phyloP scores from a whole-genome alignment of 2,797 vertebrate genomes.

The Centropyge bicolor region DNA sequence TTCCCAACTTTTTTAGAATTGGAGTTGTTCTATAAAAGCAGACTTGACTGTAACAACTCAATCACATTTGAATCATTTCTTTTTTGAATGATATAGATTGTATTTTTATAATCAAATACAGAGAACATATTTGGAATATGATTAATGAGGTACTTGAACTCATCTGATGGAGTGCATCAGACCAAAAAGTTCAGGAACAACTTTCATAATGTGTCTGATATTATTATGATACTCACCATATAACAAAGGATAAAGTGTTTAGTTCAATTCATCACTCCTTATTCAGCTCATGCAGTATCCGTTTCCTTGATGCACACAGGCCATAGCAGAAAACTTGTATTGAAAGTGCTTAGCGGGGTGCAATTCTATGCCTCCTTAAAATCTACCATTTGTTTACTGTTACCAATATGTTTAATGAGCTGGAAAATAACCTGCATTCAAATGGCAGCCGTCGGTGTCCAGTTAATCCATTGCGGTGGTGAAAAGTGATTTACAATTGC shows the following conservation, averaged over 20 bases:
- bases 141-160: background rate
- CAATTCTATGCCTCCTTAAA: slow-evolving; percentile 33
- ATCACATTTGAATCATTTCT: background rate
- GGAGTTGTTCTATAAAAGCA: background rate
- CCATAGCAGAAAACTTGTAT: slow-evolving; percentile 51
- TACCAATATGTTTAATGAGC: slow-evolving; percentile 69
- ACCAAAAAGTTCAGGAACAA: background rate
- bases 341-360: slow-evolving; percentile 53
- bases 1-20: too few relatives aligned
- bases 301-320: slow-evolving; percentile 34
- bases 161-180: background rate
- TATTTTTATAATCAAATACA: background rate
- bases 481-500: slow-evolving; percentile 61
- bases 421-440: slow-evolving; percentile 72
- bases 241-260: background rate
- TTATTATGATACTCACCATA: background rate
- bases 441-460: slow-evolving; percentile 66
- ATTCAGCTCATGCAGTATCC: slow-evolving; percentile 22
- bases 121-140: background rate
- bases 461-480: slow-evolving; percentile 44
- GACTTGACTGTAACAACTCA: background rate
- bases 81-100: background rate
- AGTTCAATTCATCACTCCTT: background rate
- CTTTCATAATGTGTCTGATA: background rate
- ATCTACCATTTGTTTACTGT: slow-evolving; percentile 67